Conservation (phyloP, 2,113 vertebrate species). For the Petaurus breviceps region DNA sequence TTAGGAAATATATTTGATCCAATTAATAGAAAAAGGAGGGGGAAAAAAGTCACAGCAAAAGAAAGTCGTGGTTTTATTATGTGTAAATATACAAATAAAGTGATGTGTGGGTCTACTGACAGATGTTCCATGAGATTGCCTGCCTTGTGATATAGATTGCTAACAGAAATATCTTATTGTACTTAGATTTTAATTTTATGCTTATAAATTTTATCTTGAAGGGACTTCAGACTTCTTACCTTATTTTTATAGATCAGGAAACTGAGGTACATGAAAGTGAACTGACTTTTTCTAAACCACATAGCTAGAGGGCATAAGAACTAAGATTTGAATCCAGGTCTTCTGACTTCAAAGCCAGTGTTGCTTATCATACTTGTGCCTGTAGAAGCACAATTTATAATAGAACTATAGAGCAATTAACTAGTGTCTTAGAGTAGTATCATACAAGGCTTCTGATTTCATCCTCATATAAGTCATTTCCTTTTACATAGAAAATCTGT, state of each 20-base stretch:
- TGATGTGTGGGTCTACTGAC: not conserved
- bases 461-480: not conserved
- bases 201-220: not conserved
- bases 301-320: not conserved
- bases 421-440: not conserved
- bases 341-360: not conserved
- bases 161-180: not conserved
- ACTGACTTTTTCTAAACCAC: not conserved
- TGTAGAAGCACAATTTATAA: not conserved
- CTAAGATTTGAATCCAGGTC: not conserved
- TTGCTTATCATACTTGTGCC: not conserved
- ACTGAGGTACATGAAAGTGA: not conserved
- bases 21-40: not conserved
- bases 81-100: not conserved
- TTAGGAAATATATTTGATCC: not conserved
- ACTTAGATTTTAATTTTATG: not conserved
- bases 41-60: too few relatives aligned
- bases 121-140: not conserved
- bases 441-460: not conserved
- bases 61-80: not conserved
- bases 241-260: not conserved
- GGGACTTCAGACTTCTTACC: not conserved
- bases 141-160: not conserved
- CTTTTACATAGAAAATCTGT: not conserved
- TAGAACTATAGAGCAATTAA: not conserved